Base-by-base conservation (phyloP, 1,140 invertebrate genomes). In the Battus philenor region DNA sequence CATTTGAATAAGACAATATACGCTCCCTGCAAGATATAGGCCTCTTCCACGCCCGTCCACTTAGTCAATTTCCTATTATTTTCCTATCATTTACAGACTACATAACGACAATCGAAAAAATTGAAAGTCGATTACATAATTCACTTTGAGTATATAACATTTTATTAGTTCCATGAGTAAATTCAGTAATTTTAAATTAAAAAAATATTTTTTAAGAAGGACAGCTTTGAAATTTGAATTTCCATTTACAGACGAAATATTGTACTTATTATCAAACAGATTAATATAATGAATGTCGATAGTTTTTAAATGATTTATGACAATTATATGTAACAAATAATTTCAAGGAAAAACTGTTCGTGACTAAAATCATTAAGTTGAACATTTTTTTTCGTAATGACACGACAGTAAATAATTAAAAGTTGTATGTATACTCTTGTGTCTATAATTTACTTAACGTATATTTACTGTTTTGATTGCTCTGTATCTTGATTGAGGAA, bases 291-390 rank as follows among this genome's bases (percentile, higher is more conserved):
- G 24, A 27, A 9, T 27, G 24, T 8, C 5, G 24, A 27, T 1
- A 8, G 24, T 3, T 27, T 27, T 27, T 8, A 22, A 24, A 24
- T 39, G 36, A 39, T 39, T 39, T 26, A 39, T 39, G 36, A 24
- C 10, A 38, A 39, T 12, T 9, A 39, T 8, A 12, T 8, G 22
- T 39, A 39, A 39, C 20, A 13, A 39, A 39, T 39, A 22, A 24
- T 39, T 39, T 22, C 36, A 4, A 13, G 36, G 18, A 39, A 22
- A 36, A 44, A 31, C 34, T 10, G 30, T 53, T 38, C 50, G 50
- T 53, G 50, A 47, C 50, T 47, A 16, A 29, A 53, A 48, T 48
- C 50, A 53, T 53, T 53, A 53, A n/a, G 32, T 29, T 31, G 43
- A 38, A 33, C 22, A 39, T 44, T 24, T 46, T 43, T 48, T 53